A percentile compares a stretch with the other conserved stretches of the same genome.
Evolutionary conservation across 2,797 vertebrate species (phyloP).

Genomic region (Danio choprae): DNA sequence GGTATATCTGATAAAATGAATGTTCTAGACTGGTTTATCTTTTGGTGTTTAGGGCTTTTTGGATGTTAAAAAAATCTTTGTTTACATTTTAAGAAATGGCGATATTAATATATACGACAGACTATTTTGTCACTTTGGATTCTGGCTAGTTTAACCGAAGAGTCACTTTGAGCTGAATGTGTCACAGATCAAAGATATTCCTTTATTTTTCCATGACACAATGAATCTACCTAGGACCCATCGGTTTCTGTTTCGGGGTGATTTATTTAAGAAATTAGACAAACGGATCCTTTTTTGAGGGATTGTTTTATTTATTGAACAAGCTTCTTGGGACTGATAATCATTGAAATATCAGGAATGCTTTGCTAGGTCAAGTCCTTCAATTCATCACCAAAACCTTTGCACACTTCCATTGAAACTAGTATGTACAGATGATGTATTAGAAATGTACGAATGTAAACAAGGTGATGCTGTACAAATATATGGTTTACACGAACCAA

Average conservation of each 20-base stretch:
- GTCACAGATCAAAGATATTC: constrained; percentile 69
- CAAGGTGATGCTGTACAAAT: constrained; percentile 64
- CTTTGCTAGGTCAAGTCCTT: constrained; percentile 38
- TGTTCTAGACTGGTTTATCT: not conserved
- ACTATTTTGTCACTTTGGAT: constrained; percentile 67
- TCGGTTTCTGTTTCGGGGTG: constrained; percentile 66
- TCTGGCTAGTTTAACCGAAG: constrained; percentile 68
- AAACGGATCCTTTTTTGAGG: constrained; percentile 66
- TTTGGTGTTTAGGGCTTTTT: constrained; percentile 40
- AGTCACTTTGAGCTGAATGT: constrained; percentile 71
- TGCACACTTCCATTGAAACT: constrained; percentile 70
- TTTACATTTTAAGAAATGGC: constrained; percentile 73
- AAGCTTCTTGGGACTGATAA: constrained; percentile 75
- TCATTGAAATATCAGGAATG: constrained; percentile 72
- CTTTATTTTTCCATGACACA: constrained; percentile 66
- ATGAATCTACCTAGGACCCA: constrained; percentile 79
- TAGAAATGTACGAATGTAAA: constrained; percentile 27
- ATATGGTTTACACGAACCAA: constrained; percentile 39
- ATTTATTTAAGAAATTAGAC: constrained; percentile 76
- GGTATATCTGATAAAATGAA: not conserved
- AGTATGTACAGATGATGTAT: constrained; percentile 46
- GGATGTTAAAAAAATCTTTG: constrained; percentile 73
- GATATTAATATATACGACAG: constrained; percentile 82
- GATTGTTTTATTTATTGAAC: constrained; percentile 80
- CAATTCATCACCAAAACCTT: constrained; percentile 66